Conservation (phyloP, 37 sponge, comb jelly and placozoan species). For the Hexactinellida sp. region DNA sequence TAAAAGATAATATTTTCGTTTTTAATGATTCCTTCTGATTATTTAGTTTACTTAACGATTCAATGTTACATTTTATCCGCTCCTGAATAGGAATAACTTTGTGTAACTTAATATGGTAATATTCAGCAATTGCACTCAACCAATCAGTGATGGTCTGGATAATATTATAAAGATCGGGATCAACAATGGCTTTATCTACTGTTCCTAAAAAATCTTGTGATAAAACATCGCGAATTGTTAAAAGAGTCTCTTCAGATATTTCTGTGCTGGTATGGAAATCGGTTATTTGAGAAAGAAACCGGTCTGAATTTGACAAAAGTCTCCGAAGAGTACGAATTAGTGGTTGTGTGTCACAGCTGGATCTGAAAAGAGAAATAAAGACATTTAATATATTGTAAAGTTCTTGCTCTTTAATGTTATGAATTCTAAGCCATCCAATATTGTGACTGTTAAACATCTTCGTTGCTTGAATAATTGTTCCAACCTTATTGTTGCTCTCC, state of each 20-base stretch:
- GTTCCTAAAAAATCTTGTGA: neutral
- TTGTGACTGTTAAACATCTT: neutral
- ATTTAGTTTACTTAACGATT: neutral
- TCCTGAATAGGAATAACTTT: neutral
- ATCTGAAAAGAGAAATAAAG: neutral
- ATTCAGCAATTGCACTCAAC: neutral
- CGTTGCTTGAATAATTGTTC: neutral
- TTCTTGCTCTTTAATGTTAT: neutral
- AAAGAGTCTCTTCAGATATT: neutral
- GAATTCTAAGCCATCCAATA: neutral
- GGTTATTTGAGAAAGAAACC: neutral
- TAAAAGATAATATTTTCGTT: neutral
- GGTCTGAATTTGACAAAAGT: neutral
- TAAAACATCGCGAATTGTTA: neutral
- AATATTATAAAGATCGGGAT: neutral
- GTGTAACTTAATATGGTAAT: neutral
- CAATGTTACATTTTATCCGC: neutral
- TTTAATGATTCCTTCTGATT: neutral
- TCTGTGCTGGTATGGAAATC: neutral
- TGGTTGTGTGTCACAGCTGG: neutral
- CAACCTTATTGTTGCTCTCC: neutral
- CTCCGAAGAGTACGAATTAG: neutral
- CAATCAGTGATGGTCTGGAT: neutral
- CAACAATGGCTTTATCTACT: neutral
- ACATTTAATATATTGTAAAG: neutral